A percentile compares a stretch with the other conserved stretches of the same genome.
phyloP scores from a whole-genome alignment of 2,888 invertebrate species.

The Pterostichus niger region DNA sequence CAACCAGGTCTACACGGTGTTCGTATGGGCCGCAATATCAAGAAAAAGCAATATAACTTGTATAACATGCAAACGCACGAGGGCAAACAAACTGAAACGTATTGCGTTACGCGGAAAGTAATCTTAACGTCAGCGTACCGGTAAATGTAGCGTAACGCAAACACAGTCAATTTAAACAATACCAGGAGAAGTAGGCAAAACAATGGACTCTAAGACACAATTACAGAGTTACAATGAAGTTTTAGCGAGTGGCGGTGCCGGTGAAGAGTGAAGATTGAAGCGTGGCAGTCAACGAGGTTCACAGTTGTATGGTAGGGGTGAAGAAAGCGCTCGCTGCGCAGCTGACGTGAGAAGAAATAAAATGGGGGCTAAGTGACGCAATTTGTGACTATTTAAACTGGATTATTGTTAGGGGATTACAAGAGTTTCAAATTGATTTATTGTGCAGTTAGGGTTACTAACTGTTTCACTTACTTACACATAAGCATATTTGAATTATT shows the following conservation, averaged over 20 bases:
- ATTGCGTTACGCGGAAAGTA: constrained; percentile 62
- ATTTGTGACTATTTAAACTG: constrained; percentile 49
- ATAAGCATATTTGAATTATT: no score
- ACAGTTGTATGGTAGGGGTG: background rate
- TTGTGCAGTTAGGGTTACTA: background rate
- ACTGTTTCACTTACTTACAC: no score
- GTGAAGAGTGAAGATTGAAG: constrained; percentile 20
- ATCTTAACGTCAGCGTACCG: constrained; percentile 63
- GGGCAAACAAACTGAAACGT: constrained; percentile 61
- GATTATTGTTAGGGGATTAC: constrained; percentile 47
- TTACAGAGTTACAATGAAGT: constrained; percentile 62
- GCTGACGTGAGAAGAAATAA: constrained; percentile 50
- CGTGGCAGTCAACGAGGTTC: background rate
- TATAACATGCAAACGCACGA: constrained; percentile 64
- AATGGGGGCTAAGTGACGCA: constrained; percentile 38
- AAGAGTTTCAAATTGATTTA: constrained; percentile 44
- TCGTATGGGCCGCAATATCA: constrained; percentile 49
- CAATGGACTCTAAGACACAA: constrained; percentile 58
- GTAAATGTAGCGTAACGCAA: constrained; percentile 65
- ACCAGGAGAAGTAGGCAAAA: constrained; percentile 54
- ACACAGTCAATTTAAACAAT: constrained; percentile 59
- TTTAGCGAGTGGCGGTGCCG: constrained; percentile 29
- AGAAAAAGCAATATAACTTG: constrained; percentile 67
- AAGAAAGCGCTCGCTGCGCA: constrained; percentile 14
- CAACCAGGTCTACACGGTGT: constrained; percentile 9